Evolutionary conservation across 2,888 invertebrate genomes (phyloP).

Genomic region (Xestia sexstrigata): DNA sequence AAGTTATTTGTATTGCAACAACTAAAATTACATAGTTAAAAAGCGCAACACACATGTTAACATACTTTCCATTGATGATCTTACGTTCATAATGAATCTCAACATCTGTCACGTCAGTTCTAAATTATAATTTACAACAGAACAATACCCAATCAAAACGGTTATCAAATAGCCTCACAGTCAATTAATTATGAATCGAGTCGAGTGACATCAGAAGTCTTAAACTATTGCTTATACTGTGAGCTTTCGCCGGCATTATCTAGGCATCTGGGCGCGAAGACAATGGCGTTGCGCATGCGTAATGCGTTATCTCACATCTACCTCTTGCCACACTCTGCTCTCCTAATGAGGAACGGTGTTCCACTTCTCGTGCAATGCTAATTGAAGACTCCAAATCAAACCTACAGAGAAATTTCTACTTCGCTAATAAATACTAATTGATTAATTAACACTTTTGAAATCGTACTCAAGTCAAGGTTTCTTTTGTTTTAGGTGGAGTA

Average conservation of each 20-base stretch:
- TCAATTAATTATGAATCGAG: slow-evolving; percentile 50
- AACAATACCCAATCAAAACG: slow-evolving; percentile 38
- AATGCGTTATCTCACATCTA: slow-evolving; percentile 89
- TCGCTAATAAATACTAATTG: slow-evolving; percentile 81
- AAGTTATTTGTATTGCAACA: neutral
- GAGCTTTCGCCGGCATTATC: slow-evolving; percentile 83
- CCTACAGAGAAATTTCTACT: slow-evolving; percentile 72
- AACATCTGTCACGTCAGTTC: neutral
- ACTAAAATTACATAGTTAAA: neutral
- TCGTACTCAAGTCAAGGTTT: slow-evolving; percentile 57
- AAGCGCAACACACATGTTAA: neutral
- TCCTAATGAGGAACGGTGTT: slow-evolving; percentile 88
- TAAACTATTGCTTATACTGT: slow-evolving; percentile 75
- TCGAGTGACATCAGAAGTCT: slow-evolving; percentile 77
- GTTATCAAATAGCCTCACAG: slow-evolving; percentile 22
- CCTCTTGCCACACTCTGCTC: slow-evolving; percentile 87
- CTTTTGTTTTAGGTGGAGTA: slow-evolving; percentile 79
- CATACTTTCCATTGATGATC: neutral
- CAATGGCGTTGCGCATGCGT: slow-evolving; percentile 89
- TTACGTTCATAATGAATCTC: neutral
- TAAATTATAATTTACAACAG: slow-evolving; percentile 36
- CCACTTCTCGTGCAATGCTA: slow-evolving; percentile 83
- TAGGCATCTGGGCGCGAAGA: slow-evolving; percentile 83
- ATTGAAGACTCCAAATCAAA: slow-evolving; percentile 77
- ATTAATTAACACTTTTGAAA: slow-evolving; percentile 61